These are phyloP conservation scores for Aphelinus atriplicis DNA, from an alignment of 1,140 invertebrate species.

Conservation along the genomic window DNA sequence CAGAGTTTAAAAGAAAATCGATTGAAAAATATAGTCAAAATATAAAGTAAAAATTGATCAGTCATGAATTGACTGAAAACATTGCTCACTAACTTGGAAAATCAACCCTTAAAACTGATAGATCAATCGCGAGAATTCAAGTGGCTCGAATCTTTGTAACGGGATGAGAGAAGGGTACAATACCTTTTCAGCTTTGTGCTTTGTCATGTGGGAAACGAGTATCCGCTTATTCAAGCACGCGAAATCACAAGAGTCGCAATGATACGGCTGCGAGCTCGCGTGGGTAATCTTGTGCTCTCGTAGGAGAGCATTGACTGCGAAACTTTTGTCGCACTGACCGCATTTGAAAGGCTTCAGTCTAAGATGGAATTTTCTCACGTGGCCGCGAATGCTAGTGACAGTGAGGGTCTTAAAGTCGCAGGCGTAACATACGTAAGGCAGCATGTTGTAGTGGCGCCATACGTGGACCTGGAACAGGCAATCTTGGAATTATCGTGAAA, in stretches of 20 bases:
- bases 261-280: constrained; percentile 47
- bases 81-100: no score
- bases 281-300: constrained; percentile 52
- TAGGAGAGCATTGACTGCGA: constrained; percentile 43
- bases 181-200: constrained; percentile 51
- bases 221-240: constrained; percentile 47
- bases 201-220: constrained; percentile 47
- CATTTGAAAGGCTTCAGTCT: constrained; percentile 54
- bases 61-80: no score
- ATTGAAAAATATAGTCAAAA: no score
- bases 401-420: constrained; percentile 64
- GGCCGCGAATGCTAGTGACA: constrained; percentile 51
- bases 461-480: constrained; percentile 49
- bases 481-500: constrained; percentile 12
- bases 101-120: no score
- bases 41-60: no score
- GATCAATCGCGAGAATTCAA: not conserved
- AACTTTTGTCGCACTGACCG: constrained; percentile 47
- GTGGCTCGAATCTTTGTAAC: not conserved
- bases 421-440: constrained; percentile 56
- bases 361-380: constrained; percentile 54
- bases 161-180: not conserved
- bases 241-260: constrained; percentile 48
- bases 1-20: no score
- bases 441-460: constrained; percentile 55